Evolutionary conservation across 2,888 invertebrate genomes (phyloP), one percentile per base, ranked within the genome.

Genomic region (Beris morrisii): DNA sequence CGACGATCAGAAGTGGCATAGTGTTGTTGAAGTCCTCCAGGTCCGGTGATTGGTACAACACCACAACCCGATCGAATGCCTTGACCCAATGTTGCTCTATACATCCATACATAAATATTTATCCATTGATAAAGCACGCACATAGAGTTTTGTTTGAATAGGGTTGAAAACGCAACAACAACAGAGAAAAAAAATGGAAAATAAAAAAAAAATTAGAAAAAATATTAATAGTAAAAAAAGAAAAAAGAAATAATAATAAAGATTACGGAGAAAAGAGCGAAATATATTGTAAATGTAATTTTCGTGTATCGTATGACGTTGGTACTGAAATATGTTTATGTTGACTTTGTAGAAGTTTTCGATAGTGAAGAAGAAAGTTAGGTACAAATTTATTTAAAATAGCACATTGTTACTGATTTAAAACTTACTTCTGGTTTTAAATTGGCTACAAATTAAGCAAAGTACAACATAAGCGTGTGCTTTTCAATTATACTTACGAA

Each of bases 71-170:
- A 79, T 69, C 81, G 79, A 70, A 81, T 81, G 75, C 81, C 81
- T 78, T 81, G 81, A 75, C 81, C 79, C 77, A 81, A 78, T 72
- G 79, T 80, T 74, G 81, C 75, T 78, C 81, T 81, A 79, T 75
- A 77, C 74, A 76, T 73, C 74, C 75, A 75, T 67, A 70, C 68
- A 68, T 66, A 69, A 55, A 67, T 54, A 44, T 22, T 48, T 57
- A 15, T 57, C 57, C 57, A 57, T 46, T 52, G 38, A 53, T 64
- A 54, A 65, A 54, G 61, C 64, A 67, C 67, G 67, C 59, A 50
- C 52, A 66, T 54, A 52, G 45, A 55, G 5, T 38, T 38, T 38
- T 38, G 38, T 22, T 22, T 22, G 22, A 22, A 48, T 52, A 68
- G 65, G 64, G 66, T 68, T 66, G 68, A 54, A 68, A 68, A 57